Percentiles rank a stretch among this genome's conserved stretches.
Conservation (phyloP, 2,797 vertebrate genomes). For the Labeo calbasu region DNA sequence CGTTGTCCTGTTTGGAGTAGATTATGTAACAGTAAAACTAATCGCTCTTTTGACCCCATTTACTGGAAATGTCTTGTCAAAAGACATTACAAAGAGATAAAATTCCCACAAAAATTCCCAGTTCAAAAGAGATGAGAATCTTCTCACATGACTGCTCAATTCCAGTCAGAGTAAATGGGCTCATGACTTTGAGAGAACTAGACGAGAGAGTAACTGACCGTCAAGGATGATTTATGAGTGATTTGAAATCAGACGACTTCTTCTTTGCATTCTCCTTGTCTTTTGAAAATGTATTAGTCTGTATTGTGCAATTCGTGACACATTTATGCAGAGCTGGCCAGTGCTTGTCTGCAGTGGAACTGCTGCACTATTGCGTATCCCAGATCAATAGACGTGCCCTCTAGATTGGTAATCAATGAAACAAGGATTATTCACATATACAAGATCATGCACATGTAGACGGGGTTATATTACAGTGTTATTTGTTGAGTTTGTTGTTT, state of each 20-base stretch:
- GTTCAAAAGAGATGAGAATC: conserved; percentile 32
- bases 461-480: conserved; percentile 8
- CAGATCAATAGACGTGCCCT: conserved; percentile 13
- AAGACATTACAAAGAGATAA: conserved; percentile 59
- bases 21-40: conserved; percentile 62
- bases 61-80: conserved; percentile 49
- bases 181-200: not conserved
- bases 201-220: not conserved
- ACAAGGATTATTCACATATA: conserved; percentile 14
- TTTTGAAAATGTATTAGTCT: not conserved
- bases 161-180: not conserved
- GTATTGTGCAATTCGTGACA: not conserved
- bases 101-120: conserved; percentile 31
- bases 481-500: conserved; percentile 11
- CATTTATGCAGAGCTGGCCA: conserved; percentile 14
- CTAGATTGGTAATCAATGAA: conserved; percentile 15
- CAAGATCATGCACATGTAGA: not conserved
- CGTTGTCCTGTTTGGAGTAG: not conserved
- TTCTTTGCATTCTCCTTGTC: not conserved
- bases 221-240: not conserved
- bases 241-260: not conserved
- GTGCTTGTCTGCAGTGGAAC: not conserved
- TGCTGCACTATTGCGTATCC: not conserved
- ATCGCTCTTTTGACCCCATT: conserved; percentile 14
- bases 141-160: conserved; percentile 59